These are phyloP conservation scores for Drosophila buzzatii DNA, from an alignment of 2,888 invertebrate genomes.

Conservation along the genomic window DNA sequence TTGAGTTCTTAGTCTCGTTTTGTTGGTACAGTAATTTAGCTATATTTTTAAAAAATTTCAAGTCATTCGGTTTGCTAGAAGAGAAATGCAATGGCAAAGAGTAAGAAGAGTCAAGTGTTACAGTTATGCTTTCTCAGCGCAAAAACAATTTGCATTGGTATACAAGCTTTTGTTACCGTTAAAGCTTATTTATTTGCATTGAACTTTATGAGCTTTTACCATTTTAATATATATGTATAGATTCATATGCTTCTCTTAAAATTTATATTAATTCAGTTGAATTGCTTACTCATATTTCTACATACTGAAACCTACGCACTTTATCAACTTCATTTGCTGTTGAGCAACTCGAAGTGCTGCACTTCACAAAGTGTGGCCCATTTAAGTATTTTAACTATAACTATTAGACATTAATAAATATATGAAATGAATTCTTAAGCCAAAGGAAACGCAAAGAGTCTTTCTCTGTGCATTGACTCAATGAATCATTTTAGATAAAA, in stretches of 20 bases:
- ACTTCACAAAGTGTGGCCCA: slow-evolving; percentile 10
- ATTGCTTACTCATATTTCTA: background rate
- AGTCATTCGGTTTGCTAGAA: too few relatives aligned
- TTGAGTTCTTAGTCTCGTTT: too few relatives aligned
- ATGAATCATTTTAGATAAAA: slow-evolving; percentile 44
- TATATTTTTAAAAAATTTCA: too few relatives aligned
- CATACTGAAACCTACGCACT: background rate
- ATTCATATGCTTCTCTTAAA: background rate
- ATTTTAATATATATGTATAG: too few relatives aligned
- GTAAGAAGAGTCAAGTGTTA: too few relatives aligned
- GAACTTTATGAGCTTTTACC: too few relatives aligned
- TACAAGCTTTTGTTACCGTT: too few relatives aligned
- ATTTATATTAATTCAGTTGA: slow-evolving; percentile 9
- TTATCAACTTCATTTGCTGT: background rate
- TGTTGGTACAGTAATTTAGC: too few relatives aligned
- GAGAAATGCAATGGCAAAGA: too few relatives aligned
- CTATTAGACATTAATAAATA: background rate
- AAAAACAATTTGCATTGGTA: too few relatives aligned
- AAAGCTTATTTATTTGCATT: too few relatives aligned
- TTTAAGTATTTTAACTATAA: background rate
- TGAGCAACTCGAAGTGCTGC: background rate
- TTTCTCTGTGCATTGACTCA: background rate
- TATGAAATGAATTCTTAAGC: background rate
- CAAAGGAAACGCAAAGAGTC: slow-evolving; percentile 5
- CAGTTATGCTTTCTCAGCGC: too few relatives aligned